Evolutionary conservation across 2,113 vertebrate genomes (phyloP), one percentile per base, ranked within the genome.

Genomic region (Melanostigma gelatinosum): DNA sequence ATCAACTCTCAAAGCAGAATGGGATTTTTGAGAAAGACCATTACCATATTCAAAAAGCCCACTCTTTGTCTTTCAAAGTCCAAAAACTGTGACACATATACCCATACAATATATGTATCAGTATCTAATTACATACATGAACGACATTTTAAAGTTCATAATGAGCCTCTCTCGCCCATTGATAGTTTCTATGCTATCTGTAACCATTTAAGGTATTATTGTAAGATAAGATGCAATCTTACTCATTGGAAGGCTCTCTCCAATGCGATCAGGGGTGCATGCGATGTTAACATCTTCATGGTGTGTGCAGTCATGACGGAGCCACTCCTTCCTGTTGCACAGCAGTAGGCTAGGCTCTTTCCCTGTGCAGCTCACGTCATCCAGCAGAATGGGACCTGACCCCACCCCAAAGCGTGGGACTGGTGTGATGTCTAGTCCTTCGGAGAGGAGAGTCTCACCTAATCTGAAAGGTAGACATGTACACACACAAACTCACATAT

Each of bases 301-400:
- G 57, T 98, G 97, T 78, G 88, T 96, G 91, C 98, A 99, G 93
- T 98, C 96, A 0, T 98, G 97, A 62, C 82, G 93, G 55, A 96
- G 95, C 98, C 98, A 98, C 46, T 95, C 96, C 61, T 90, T 89
- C 79, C 84, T 92, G 32, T 92, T 93, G 73, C 98, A 99, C 36
- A 96, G 95, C 54, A 95, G 75, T 1, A 99, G 82, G 36, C 94
- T 88, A 1, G 94, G 88, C 83, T 99, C 98, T 89, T 95, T 97
- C 75, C 98, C 98, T 0, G 95, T 96, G 90, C 98, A 99, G 89
- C 90, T 95, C 82, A 99, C 96, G 10, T 97, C 97, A 54, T 98
- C 97, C 93, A 99, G 50, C 90, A 97, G 95, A 89, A 98, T 96
- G 29, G 95, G 95, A 84, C 96, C 96, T 0, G 87, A 52, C 27